Conservation (phyloP, 2,113 vertebrate species). For the Sander lucioperca region DNA sequence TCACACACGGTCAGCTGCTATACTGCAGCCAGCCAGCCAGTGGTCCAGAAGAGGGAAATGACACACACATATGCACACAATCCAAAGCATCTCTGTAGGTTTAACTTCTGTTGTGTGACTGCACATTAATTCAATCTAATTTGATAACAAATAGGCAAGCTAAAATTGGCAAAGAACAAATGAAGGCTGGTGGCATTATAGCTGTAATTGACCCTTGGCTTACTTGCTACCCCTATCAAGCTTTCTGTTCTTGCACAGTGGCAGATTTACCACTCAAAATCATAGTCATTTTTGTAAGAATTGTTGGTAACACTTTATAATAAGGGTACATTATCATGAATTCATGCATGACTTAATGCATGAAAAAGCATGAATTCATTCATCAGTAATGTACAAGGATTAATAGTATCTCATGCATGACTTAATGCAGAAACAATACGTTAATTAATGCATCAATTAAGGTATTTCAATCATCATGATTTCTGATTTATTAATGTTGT, state of each 20-base stretch:
- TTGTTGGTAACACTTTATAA: too few relatives aligned
- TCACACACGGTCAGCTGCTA: not conserved
- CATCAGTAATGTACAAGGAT: too few relatives aligned
- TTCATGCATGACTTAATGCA: too few relatives aligned
- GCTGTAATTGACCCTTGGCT: not conserved
- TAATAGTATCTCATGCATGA: too few relatives aligned
- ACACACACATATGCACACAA: not conserved
- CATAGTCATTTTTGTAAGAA: not conserved
- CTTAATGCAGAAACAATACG: too few relatives aligned
- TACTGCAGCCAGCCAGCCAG: not conserved
- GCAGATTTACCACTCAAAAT: not conserved
- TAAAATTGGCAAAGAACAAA: not conserved
- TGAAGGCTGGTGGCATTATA: not conserved
- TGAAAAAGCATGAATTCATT: too few relatives aligned
- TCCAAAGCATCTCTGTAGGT: not conserved
- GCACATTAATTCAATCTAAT: not conserved
- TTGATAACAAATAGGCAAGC: not conserved
- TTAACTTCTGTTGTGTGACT: not conserved
- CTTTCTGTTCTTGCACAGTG: not conserved
- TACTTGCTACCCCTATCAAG: not conserved
- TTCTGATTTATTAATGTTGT: too few relatives aligned
- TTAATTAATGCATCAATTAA: too few relatives aligned
- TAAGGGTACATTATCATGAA: too few relatives aligned
- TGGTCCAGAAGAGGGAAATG: conserved; percentile 13
- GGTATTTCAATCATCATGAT: too few relatives aligned